These are phyloP conservation scores for Andricus curvator DNA, from an alignment of 2,888 invertebrate species.

Conservation along the genomic window DNA sequence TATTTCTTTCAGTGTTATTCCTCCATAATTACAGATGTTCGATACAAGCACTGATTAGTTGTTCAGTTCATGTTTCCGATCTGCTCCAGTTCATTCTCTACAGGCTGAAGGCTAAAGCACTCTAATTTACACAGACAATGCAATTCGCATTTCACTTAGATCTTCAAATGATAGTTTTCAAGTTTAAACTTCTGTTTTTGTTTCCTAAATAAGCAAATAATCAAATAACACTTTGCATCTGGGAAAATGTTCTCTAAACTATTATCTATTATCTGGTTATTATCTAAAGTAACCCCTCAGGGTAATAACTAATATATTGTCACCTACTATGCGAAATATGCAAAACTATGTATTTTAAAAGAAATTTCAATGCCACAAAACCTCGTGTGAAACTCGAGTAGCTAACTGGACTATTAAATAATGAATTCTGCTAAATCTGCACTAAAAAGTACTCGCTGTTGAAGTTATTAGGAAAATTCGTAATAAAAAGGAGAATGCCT, in stretches of 20 bases:
- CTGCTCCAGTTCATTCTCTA: neutral
- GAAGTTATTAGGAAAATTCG: constrained; percentile 14
- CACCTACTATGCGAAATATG: neutral
- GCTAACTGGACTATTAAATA: neutral
- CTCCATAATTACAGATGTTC: neutral
- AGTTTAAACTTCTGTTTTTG: neutral
- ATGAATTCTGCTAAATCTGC: constrained; percentile 7
- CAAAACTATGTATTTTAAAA: neutral
- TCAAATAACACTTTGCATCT: neutral
- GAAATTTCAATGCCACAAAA: neutral
- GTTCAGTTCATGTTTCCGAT: neutral
- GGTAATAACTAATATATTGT: neutral
- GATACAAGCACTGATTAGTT: neutral
- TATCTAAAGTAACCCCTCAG: neutral
- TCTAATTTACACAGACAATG: neutral
- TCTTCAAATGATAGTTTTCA: neutral
- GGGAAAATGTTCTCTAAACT: neutral
- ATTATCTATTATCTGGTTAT: neutral
- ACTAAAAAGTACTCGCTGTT: constrained; percentile 1
- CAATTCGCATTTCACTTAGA: neutral
- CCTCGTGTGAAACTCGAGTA: neutral
- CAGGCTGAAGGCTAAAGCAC: neutral
- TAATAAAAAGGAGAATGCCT: constrained; percentile 4
- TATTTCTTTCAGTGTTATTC: too few relatives aligned
- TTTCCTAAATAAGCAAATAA: neutral